Percentiles rank a stretch among this genome's conserved stretches.
These are phyloP conservation scores for Rhinoraja longicauda DNA, from an alignment of 2,797 vertebrate genomes.

Conservation along the genomic window DNA sequence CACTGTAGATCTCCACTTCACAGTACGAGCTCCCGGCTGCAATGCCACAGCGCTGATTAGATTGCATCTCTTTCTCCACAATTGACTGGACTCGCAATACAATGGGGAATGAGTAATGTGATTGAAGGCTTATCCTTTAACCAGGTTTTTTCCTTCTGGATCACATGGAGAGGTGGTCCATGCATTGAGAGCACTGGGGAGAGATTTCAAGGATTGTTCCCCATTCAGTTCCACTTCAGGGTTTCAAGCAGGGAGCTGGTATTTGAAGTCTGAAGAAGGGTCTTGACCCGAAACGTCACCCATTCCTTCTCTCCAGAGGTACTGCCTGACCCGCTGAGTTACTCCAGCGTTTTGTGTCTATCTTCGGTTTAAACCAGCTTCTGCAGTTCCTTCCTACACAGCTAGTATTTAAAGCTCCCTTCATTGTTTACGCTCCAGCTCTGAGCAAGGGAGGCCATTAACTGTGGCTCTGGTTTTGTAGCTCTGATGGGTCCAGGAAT, in stretches of 20 bases:
- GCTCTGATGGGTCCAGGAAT: background rate
- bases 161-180: background rate
- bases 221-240: background rate
- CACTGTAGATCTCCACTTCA: background rate
- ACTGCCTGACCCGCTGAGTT: too few species aligned
- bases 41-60: background rate
- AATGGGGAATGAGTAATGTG: background rate
- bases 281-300: too few species aligned
- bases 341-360: too few species aligned
- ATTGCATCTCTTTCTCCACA: conserved; percentile 6
- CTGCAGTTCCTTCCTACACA: too few species aligned
- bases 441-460: background rate
- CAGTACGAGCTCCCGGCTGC: background rate
- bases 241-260: background rate
- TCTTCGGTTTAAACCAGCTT: too few species aligned
- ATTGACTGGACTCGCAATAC: conserved; percentile 6
- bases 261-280: too few species aligned
- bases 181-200: background rate
- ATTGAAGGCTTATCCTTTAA: background rate
- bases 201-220: background rate
- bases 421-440: background rate
- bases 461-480: background rate
- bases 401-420: background rate
- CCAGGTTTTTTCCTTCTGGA: background rate
- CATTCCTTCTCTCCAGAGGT: too few species aligned